Conservation (phyloP, 2,113 vertebrate species). For the Burhinus bistriatus region DNA sequence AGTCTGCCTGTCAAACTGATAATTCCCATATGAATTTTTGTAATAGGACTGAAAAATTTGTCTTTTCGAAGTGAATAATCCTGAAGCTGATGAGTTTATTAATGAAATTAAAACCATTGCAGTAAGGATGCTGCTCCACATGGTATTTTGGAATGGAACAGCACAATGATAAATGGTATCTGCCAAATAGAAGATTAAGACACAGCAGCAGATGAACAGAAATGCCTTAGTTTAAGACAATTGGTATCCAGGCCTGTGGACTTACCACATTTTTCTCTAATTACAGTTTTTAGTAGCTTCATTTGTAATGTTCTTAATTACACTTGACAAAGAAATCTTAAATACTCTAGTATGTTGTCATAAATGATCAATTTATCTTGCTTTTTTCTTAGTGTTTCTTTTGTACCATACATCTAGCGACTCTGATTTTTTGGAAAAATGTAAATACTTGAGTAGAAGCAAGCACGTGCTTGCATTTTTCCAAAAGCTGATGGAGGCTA, state of each 20-base stretch:
- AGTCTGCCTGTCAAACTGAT: constrained; percentile 20
- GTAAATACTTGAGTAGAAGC: background rate
- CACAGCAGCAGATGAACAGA: constrained; percentile 11
- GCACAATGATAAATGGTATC: background rate
- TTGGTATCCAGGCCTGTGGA: background rate
- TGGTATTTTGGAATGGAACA: background rate
- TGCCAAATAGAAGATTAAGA: constrained; percentile 48
- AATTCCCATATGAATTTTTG: constrained; percentile 4
- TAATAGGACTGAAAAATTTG: constrained; percentile 14
- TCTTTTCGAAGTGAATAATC: constrained; percentile 29
- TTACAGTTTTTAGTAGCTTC: constrained; percentile 11
- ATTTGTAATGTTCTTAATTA: constrained; percentile 34
- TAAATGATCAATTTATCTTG: background rate
- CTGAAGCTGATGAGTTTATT: constrained; percentile 36
- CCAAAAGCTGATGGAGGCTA: background rate
- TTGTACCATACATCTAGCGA: background rate
- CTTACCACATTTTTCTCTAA: constrained; percentile 26
- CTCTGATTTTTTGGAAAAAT: background rate
- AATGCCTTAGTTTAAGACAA: background rate
- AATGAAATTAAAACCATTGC: constrained; percentile 22
- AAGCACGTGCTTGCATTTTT: background rate
- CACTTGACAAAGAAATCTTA: background rate
- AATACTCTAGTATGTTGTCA: background rate
- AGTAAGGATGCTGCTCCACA: background rate
- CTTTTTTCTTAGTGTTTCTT: background rate